Conservation (phyloP, 2,888 invertebrate species). For the Tryphoninae sp. region DNA sequence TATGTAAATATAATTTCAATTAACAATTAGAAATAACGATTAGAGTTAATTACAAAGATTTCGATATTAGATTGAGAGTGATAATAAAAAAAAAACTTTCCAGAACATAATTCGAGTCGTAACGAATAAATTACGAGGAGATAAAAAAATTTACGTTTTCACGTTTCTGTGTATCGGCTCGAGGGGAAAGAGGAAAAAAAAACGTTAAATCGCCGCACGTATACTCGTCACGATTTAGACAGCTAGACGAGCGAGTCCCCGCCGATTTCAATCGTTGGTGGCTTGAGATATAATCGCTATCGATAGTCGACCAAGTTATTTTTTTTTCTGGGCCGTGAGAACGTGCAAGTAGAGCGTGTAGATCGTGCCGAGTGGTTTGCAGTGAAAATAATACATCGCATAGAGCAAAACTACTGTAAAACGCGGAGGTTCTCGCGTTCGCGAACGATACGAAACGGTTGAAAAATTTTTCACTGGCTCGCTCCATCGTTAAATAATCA, state of each 20-base stretch:
- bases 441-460: slow-evolving; percentile 4
- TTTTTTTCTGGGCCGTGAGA: slow-evolving; percentile 62
- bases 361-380: slow-evolving; percentile 51
- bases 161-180: no score
- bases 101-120: no score
- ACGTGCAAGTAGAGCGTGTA: slow-evolving; percentile 62
- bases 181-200: no score
- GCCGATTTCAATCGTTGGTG: slow-evolving; percentile 44
- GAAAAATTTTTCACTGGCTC: slow-evolving; percentile 33
- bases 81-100: no score
- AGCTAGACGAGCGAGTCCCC: slow-evolving; percentile 24
- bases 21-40: no score
- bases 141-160: no score
- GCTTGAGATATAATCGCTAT: slow-evolving; percentile 41
- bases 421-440: slow-evolving; percentile 1
- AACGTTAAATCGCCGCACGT: neutral
- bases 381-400: slow-evolving; percentile 33
- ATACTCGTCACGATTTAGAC: slow-evolving; percentile 45
- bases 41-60: no score
- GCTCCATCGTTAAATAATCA: slow-evolving; percentile 11
- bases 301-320: slow-evolving; percentile 47
- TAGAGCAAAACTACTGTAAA: slow-evolving; percentile 40
- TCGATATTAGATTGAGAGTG: no score
- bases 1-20: no score
- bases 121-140: no score